A percentile compares a stretch with the other conserved stretches of the same genome.
These are phyloP conservation scores for Smittia sp. DNA, from an alignment of 2,888 invertebrate species.

Conservation along the genomic window DNA sequence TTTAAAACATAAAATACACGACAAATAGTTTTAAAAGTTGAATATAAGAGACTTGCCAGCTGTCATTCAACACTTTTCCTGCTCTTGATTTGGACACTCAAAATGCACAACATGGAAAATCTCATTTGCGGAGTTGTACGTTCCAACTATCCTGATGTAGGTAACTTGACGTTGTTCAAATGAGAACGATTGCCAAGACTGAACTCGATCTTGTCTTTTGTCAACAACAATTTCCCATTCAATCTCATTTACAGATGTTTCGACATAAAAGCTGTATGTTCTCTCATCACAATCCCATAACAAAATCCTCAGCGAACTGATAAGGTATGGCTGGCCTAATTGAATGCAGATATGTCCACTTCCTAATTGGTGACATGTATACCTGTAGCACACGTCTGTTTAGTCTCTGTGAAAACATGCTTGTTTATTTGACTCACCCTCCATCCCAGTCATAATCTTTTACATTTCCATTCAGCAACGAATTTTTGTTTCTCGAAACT, in stretches of 20 bases:
- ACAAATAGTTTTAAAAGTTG: no score
- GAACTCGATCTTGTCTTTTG: conserved; percentile 76
- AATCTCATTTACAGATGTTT: conserved; percentile 87
- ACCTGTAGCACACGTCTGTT: neutral
- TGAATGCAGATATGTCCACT: conserved; percentile 41
- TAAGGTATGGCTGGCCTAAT: conserved; percentile 83
- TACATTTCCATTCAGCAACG: conserved; percentile 92
- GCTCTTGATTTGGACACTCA: conserved; percentile 83
- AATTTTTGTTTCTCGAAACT: conserved; percentile 89
- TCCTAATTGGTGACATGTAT: conserved; percentile 29
- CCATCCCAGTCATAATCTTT: conserved; percentile 98
- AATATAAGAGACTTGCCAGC: no score
- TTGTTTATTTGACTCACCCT: conserved; percentile 21
- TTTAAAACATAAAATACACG: no score
- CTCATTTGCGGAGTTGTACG: conserved; percentile 97
- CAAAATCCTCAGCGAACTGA: conserved; percentile 84
- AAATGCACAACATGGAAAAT: conserved; percentile 98
- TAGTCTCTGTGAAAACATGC: no score
- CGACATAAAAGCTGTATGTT: conserved; percentile 93
- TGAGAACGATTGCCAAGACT: conserved; percentile 91
- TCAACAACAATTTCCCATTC: conserved; percentile 92
- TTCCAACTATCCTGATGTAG: conserved; percentile 93
- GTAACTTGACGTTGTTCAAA: conserved; percentile 85
- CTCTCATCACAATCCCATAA: conserved; percentile 97
- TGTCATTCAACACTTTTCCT: neutral